Evolutionary conservation across 2,888 invertebrate species (phyloP).

Genomic region (Brenthis ino): DNA sequence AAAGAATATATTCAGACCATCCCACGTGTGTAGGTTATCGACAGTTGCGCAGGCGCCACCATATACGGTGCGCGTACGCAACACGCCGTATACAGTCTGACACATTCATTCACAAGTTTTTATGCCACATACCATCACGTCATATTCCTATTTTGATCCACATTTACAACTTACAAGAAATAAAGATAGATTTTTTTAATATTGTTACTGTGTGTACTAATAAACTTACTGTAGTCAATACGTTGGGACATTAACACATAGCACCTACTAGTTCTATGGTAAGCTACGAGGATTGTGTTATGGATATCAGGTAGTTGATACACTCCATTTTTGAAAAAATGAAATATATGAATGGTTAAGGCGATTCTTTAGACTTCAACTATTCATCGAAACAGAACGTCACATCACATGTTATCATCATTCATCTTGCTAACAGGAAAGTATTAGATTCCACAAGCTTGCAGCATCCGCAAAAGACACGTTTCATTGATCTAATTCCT

Average conservation of each 20-base stretch:
- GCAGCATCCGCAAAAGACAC: neutral
- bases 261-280: too few species aligned
- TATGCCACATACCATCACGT: constrained; percentile 34
- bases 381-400: too few species aligned
- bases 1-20: neutral
- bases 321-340: too few species aligned
- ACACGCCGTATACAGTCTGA: constrained; percentile 29
- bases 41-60: constrained; percentile 44
- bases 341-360: too few species aligned
- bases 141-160: constrained; percentile 4
- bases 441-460: too few species aligned
- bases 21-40: constrained; percentile 17
- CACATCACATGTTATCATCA: too few species aligned
- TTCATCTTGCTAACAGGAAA: too few species aligned
- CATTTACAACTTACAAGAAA: neutral
- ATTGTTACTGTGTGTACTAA: neutral
- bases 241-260: too few species aligned
- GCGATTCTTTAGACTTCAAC: too few species aligned
- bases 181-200: neutral
- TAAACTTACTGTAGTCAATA: neutral
- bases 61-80: constrained; percentile 51
- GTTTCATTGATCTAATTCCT: constrained; percentile 5
- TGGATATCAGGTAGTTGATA: too few species aligned
- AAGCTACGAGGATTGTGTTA: too few species aligned
- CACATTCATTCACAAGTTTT: constrained; percentile 55